These are phyloP conservation scores for Drosophila carrolli DNA, from an alignment of 1,140 invertebrate species.

Conservation along the genomic window DNA sequence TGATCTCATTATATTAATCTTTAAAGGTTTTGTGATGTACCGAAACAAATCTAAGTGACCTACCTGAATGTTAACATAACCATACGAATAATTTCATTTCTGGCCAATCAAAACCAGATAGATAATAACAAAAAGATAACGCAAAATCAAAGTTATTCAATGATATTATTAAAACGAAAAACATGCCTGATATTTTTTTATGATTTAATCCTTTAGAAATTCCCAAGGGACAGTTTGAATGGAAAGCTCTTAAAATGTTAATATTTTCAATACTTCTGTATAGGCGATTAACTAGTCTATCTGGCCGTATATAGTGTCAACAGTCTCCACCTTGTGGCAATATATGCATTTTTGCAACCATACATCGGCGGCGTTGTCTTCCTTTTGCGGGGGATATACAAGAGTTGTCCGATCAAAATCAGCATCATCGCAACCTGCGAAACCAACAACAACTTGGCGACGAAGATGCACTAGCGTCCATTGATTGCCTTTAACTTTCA, in stretches of 20 bases:
- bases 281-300: neutral
- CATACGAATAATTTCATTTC: too few species aligned
- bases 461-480: constrained; percentile 52
- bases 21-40: too few species aligned
- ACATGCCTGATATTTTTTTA: too few species aligned
- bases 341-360: constrained; percentile 32
- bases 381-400: constrained; percentile 8
- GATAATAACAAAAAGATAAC: too few species aligned
- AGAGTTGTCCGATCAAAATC: constrained; percentile 43
- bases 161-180: too few species aligned
- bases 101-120: too few species aligned
- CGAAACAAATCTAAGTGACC: too few species aligned
- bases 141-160: too few species aligned
- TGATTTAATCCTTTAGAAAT: neutral
- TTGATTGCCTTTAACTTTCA: constrained; percentile 68
- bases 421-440: constrained; percentile 41
- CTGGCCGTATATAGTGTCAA: neutral
- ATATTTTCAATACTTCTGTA: neutral
- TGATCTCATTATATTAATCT: too few species aligned
- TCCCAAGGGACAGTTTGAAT: neutral
- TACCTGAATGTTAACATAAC: too few species aligned
- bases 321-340: constrained; percentile 9
- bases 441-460: constrained; percentile 20
- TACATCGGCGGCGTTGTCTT: constrained; percentile 12
- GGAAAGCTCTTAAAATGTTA: neutral